Evolutionary conservation across 2,888 invertebrate genomes (phyloP).

Genomic region (Luperina nickerlii): DNA sequence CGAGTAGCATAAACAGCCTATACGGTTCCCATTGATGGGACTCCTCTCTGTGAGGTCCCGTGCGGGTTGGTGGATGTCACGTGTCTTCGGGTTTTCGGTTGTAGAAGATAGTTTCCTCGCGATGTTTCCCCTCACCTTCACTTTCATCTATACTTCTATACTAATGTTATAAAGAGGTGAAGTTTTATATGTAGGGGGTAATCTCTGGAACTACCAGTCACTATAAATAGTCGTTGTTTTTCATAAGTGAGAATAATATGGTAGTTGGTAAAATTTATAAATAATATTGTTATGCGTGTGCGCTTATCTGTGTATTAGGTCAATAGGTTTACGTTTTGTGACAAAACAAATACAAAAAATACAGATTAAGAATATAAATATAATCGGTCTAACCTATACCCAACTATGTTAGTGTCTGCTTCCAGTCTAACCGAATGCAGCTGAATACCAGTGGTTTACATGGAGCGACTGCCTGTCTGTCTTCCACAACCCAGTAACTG

Average conservation of each 20-base stretch:
- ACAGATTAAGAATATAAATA: too few species aligned
- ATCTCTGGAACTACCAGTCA: too few species aligned
- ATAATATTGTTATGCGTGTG: constrained; percentile 1
- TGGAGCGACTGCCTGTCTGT: background rate
- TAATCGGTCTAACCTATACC: background rate
- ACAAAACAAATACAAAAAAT: too few species aligned
- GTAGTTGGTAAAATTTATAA: constrained; percentile 9
- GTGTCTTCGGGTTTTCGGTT: background rate
- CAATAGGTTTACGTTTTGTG: background rate
- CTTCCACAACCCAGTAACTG: background rate
- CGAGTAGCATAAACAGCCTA: background rate
- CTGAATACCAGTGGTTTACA: background rate
- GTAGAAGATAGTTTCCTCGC: background rate
- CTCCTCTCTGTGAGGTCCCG: background rate
- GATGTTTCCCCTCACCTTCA: background rate
- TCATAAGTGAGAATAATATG: constrained; percentile 16
- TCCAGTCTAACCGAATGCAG: background rate
- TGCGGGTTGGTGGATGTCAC: background rate
- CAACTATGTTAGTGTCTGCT: background rate
- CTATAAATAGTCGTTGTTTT: constrained; percentile 23
- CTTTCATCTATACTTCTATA: too few species aligned
- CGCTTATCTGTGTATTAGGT: background rate
- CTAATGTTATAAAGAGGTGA: too few species aligned
- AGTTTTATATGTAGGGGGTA: too few species aligned
- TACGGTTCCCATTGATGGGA: background rate